phyloP scores from a whole-genome alignment of 2,113 vertebrate species.

The Ceyx margarethae region DNA sequence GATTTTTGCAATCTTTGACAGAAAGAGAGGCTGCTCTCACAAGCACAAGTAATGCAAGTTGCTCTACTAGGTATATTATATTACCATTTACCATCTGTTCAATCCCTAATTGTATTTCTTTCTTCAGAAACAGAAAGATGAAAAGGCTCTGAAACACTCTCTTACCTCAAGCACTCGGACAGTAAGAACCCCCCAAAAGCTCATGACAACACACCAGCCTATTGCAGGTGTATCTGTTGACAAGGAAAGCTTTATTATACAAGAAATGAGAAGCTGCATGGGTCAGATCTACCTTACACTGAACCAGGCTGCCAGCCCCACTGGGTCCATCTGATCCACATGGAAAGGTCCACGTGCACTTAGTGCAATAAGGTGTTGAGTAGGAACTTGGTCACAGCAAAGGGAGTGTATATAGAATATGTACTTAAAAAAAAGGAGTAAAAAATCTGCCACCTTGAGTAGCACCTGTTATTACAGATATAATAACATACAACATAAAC shows the following conservation, averaged over 20 bases:
- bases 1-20: background rate
- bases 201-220: background rate
- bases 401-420: background rate
- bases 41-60: constrained; percentile 5
- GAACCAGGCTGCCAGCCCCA: background rate
- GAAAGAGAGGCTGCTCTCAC: background rate
- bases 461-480: background rate
- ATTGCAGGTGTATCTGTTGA: background rate
- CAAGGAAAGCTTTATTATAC: background rate
- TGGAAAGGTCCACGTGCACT: background rate
- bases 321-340: background rate
- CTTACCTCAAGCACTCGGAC: background rate
- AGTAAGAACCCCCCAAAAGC: background rate
- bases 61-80: background rate
- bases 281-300: background rate
- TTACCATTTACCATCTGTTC: constrained; percentile 15
- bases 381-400: background rate
- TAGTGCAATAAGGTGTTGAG: background rate
- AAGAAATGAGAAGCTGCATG: background rate
- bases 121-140: background rate
- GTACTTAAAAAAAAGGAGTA: background rate
- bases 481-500: too few relatives aligned
- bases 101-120: constrained; percentile 8
- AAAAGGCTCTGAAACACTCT: constrained; percentile 11
- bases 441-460: background rate